Evolutionary conservation across 2,797 vertebrate species (phyloP), one percentile per base, ranked within the genome.

Genomic region (Xenopus petersii): DNA sequence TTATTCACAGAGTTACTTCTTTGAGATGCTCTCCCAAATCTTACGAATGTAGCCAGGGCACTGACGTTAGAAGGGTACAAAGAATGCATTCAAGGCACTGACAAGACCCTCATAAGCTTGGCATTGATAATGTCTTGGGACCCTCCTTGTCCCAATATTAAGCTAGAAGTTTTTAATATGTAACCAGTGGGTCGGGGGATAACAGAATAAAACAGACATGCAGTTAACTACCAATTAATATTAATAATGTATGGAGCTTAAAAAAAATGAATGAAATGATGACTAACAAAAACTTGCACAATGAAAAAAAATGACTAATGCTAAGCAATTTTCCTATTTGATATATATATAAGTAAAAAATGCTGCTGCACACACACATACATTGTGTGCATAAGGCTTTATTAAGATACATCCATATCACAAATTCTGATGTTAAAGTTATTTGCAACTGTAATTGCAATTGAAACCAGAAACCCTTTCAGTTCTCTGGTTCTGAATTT

Each of bases 21-120:
- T 80, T 69, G 79, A 79, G 84, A 55, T 80, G 77, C 77, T 88
- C 82, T 84, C 68, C 30, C 74, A 82, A 82, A 87, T 71, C 64
- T 17, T 76, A 62, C 64, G 69, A 80, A 85, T 61, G 86, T 85
- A 81, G 81, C 80, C 75, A 16, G 77, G 71, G 74, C 17, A 12
- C 0, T 92, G 91, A 91, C 86, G 87, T 77, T 9, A 83, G 86
- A 61, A 5, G 47, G 77, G 80, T 84, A 92, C 89, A 92, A 90
- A 91, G 89, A 10, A 64, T 0, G 77, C 63, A 91, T 89, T 93
- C 84, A 92, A 71, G 49, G 67, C 42, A 64, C n/a, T 30, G 48
- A 58, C 26, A 73, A 81, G 81, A 81, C 81, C 80, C 49, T 81
- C 80, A 77, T 49, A 70, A 79, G 15, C 79, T 58, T 75, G 16